Conservation (phyloP, 2,113 vertebrate species). For the Chionomys nivalis region DNA sequence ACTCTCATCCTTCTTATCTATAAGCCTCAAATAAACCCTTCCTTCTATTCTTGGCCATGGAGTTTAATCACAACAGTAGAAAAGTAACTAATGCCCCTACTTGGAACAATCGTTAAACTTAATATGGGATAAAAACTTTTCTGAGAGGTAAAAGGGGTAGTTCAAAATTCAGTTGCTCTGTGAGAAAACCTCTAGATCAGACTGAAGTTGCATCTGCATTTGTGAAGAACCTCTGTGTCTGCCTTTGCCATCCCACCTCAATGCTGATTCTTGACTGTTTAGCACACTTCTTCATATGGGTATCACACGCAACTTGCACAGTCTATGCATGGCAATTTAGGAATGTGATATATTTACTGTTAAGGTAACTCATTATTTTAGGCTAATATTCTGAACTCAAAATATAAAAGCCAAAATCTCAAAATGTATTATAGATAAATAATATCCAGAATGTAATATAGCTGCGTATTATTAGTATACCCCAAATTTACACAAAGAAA, state of each 20-base stretch:
- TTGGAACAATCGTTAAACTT: neutral
- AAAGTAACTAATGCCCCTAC: neutral
- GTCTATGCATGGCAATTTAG: neutral
- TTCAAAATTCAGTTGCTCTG: fast-evolving
- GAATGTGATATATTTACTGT: neutral
- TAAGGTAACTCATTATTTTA: neutral
- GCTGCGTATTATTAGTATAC: neutral
- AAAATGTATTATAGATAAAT: neutral
- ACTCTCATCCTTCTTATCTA: neutral
- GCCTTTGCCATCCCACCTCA: fast-evolving
- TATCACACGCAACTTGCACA: neutral
- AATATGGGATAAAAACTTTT: neutral
- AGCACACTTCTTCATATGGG: neutral
- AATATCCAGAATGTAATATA: neutral
- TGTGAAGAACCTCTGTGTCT: too few relatives aligned
- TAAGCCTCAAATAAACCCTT: neutral
- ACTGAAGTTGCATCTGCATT: neutral
- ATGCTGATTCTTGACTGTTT: neutral
- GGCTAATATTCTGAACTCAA: neutral
- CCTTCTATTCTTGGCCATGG: neutral
- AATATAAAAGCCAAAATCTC: too few relatives aligned
- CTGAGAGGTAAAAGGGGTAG: neutral
- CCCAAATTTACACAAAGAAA: neutral
- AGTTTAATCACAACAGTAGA: neutral
- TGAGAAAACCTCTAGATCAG: neutral